Evolutionary conservation across 1,140 invertebrate species (phyloP).

Genomic region (Zaprionus africanus): DNA sequence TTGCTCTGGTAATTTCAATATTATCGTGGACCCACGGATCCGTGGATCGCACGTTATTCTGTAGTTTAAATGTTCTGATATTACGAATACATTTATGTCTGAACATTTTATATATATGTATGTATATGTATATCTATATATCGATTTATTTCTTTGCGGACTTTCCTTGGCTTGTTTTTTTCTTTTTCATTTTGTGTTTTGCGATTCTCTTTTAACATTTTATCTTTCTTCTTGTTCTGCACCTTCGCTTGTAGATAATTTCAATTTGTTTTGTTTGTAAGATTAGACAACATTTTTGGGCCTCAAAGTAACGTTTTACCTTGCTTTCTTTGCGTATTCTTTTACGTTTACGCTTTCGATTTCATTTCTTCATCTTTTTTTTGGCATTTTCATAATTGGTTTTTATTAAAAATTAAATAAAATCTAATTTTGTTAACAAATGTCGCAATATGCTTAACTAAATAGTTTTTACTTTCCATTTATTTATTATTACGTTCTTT

Average conservation of each 20-base stretch:
- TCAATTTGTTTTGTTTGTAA: constrained; percentile 19
- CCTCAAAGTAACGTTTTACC: constrained; percentile 46
- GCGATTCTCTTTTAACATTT: constrained; percentile 27
- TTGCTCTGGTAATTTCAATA: constrained; percentile 36
- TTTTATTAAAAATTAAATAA: constrained; percentile 62
- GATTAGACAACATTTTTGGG: constrained; percentile 52
- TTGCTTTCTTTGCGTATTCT: constrained; percentile 25
- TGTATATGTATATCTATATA: constrained; percentile 19
- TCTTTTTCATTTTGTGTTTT: background rate
- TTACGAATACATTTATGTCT: constrained; percentile 44
- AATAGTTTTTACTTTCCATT: constrained; percentile 44
- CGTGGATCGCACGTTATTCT: constrained; percentile 21
- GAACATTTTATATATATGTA: constrained; percentile 35
- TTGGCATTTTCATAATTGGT: constrained; percentile 24
- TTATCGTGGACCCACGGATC: constrained; percentile 28
- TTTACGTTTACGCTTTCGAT: background rate
- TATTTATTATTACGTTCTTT: constrained; percentile 47
- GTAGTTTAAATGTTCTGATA: constrained; percentile 41
- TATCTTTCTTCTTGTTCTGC: constrained; percentile 4
- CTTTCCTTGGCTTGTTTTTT: constrained; percentile 17
- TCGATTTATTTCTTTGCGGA: constrained; percentile 5
- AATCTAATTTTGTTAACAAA: constrained; percentile 63
- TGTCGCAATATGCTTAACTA: constrained; percentile 59
- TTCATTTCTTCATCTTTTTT: constrained; percentile 25
- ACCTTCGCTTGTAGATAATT: constrained; percentile 16